phyloP scores from a whole-genome alignment of 2,113 vertebrate genomes.

The Procavia capensis region DNA sequence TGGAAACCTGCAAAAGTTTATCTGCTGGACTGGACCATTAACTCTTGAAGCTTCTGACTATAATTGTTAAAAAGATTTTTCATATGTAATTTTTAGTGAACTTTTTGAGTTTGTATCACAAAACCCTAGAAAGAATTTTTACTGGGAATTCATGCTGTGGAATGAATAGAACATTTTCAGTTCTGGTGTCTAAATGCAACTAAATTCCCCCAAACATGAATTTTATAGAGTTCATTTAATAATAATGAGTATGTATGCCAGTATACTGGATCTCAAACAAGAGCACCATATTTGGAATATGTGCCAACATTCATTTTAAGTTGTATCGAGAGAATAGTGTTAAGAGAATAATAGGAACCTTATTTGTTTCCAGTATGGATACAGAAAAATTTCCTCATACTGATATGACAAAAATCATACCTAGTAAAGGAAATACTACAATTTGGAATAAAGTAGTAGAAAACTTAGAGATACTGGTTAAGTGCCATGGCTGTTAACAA shows the following conservation, averaged over 20 bases:
- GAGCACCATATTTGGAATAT: constrained; percentile 46
- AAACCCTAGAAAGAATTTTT: constrained; percentile 61
- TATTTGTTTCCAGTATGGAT: neutral
- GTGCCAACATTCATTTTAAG: constrained; percentile 16
- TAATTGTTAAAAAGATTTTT: constrained; percentile 46
- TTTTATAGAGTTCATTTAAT: constrained; percentile 41
- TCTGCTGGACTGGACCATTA: constrained; percentile 81
- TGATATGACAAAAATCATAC: constrained; percentile 34
- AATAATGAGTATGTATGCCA: constrained; percentile 47
- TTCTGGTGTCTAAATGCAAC: constrained; percentile 44
- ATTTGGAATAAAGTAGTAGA: neutral
- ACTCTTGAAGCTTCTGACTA: constrained; percentile 82
- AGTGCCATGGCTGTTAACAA: too few species aligned
- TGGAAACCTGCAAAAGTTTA: constrained; percentile 87
- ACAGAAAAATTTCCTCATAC: neutral
- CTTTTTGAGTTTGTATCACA: constrained; percentile 44
- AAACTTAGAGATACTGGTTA: too few species aligned
- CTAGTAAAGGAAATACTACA: neutral
- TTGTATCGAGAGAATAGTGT: neutral
- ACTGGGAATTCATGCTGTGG: neutral
- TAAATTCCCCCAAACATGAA: neutral
- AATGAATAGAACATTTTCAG: constrained; percentile 61
- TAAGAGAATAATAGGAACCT: too few species aligned
- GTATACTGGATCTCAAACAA: constrained; percentile 36
- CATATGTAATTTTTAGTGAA: constrained; percentile 63